Conservation (phyloP, 2,797 vertebrate species). For the Danio choprae region DNA sequence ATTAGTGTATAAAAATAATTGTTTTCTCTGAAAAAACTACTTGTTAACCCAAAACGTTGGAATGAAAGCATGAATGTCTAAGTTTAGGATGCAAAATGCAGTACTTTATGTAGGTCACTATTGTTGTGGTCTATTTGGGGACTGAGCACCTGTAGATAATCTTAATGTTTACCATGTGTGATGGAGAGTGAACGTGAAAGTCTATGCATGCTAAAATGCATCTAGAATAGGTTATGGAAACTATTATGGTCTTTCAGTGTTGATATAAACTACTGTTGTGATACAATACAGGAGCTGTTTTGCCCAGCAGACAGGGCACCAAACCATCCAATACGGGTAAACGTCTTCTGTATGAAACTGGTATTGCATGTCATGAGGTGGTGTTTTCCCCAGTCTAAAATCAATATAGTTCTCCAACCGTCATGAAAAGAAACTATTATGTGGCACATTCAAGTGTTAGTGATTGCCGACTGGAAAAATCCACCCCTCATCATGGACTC, state of each 20-base stretch:
- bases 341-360: neutral
- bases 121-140: slow-evolving; percentile 52
- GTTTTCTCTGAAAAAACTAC: neutral
- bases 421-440: neutral
- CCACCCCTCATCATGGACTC: slow-evolving; percentile 23
- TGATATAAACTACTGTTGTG: slow-evolving; percentile 28
- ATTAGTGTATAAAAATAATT: neutral
- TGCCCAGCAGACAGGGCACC: slow-evolving; percentile 30
- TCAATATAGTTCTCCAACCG: neutral
- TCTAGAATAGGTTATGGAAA: neutral
- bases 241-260: slow-evolving; percentile 1
- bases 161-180: neutral
- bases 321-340: slow-evolving; percentile 53
- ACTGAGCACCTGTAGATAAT: neutral
- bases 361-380: slow-evolving; percentile 45
- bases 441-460: neutral
- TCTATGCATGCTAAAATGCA: neutral
- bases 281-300: slow-evolving; percentile 54
- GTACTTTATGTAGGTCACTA: slow-evolving; percentile 39
- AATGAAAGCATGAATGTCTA: neutral
- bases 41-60: neutral
- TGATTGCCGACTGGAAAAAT: slow-evolving; percentile 45
- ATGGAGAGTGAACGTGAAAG: neutral
- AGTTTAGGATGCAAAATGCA: neutral
- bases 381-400: slow-evolving; percentile 46